Base-by-base conservation (phyloP, 2,888 invertebrate species). In the Dolichomitus sp. region DNA sequence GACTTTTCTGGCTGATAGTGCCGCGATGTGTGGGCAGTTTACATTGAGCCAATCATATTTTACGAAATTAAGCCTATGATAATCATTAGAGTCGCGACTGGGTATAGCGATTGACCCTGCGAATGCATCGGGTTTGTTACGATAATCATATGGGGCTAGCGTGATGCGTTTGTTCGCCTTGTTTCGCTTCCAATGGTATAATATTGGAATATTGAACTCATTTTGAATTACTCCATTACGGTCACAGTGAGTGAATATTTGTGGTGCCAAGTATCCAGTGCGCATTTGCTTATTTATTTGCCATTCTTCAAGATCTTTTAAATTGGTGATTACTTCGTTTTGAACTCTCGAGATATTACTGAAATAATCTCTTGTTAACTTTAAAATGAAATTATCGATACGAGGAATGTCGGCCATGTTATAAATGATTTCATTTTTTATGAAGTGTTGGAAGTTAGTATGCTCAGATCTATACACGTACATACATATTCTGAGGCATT, bases 341-440 rank as follows among this genome's bases (percentile, higher is more conserved):
- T 30, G 11, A 11, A 74, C 54, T 7, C 1, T 4, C 1, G 37
- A 12, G 14, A 59, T 33, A 19, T 30, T 45, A 1, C 61, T 52
- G 11, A 54, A 48, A 17, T 68, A 66, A n/a, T 76, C 42, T 14
- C 76, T 4, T 2, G 23, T 76, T 5, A 76, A 27, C n/a, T 65
- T 66, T 0, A 76, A 0, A 7, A 68, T 30, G 14, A 48, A 75
- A 9, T 52, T 50, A 33, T 75, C 65, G 1, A 75, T 75, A 11
- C 63, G 37, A 1, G 54, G 50, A 12, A 66, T 54, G 11, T 54
- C 30, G 2, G 81, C 76, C n/a, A 9, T 7, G 4, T 61, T 1
- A 5, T 70, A 81, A 2, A 70, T 61, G 2, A 27, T 14, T 52
- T 63, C 7, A 33, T 81, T 76, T 4, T 45, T 68, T 4, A 72